phyloP scores from a whole-genome alignment of 2,797 vertebrate genomes.

The Gephyroberyx darwinii region DNA sequence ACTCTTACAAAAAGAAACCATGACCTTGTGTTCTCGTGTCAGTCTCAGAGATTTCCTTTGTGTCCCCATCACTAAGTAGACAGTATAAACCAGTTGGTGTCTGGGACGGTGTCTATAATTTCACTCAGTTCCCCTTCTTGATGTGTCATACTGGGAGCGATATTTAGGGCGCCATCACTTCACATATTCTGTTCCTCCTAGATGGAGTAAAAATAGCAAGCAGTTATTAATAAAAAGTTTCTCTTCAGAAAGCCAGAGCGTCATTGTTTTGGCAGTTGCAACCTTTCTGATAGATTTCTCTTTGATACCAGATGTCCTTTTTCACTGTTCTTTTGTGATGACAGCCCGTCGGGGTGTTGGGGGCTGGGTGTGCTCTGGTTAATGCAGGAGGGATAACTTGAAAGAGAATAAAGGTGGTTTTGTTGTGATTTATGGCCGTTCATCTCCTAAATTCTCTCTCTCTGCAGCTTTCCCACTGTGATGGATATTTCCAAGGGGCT shows the following conservation, averaged over 20 bases:
- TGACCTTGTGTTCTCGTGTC: constrained; percentile 29
- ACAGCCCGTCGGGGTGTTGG: constrained; percentile 24
- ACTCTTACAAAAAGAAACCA: constrained; percentile 29
- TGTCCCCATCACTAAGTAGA: constrained; percentile 52
- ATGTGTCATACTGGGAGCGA: constrained; percentile 55
- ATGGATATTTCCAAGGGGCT: constrained; percentile 42
- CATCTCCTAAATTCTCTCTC: constrained; percentile 36
- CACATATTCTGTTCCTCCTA: constrained; percentile 54
- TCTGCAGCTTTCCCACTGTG: constrained; percentile 24
- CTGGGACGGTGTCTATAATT: constrained; percentile 62
- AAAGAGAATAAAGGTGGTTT: constrained; percentile 49
- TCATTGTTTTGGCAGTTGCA: constrained; percentile 53
- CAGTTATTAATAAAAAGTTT: constrained; percentile 66
- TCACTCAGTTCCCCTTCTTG: constrained; percentile 47
- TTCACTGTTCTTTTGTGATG: constrained; percentile 21
- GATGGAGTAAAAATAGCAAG: constrained; percentile 64
- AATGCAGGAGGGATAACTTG: constrained; percentile 39
- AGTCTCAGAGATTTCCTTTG: constrained; percentile 45
- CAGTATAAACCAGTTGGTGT: constrained; percentile 61
- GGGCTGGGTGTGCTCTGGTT: constrained; percentile 33
- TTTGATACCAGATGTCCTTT: constrained; percentile 63
- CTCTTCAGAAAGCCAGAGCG: constrained; percentile 44
- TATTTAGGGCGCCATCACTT: constrained; percentile 69
- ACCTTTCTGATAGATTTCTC: constrained; percentile 33
- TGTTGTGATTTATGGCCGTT: constrained; percentile 36